Evolutionary conservation across 92 coral and sea anemone genomes (phyloP).

Genomic region (Plumapathes pennacea): DNA sequence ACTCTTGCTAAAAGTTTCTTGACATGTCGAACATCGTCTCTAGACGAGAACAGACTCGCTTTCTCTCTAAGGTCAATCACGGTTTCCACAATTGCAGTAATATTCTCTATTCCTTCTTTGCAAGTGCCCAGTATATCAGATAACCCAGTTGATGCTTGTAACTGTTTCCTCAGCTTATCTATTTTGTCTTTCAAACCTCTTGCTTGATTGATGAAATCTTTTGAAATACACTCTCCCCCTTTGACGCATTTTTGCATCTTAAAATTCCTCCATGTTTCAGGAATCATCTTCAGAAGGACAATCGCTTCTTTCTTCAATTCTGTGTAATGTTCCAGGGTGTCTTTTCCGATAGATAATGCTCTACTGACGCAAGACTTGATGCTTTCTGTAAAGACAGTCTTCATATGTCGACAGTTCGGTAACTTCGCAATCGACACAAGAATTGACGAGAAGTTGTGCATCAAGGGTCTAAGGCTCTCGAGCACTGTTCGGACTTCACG

Average conservation of each 20-base stretch:
- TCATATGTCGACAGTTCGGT: constrained; percentile 73
- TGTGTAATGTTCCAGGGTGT: constrained; percentile 59
- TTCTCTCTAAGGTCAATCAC: constrained; percentile 69
- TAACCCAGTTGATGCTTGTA: constrained; percentile 68
- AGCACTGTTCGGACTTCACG: constrained; percentile 66
- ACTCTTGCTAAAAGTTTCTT: constrained; percentile 66
- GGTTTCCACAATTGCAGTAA: constrained; percentile 60
- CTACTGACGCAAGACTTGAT: constrained; percentile 70
- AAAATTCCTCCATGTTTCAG: constrained; percentile 77
- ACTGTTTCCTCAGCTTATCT: constrained; percentile 36
- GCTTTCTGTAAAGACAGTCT: constrained; percentile 60
- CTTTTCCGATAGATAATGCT: constrained; percentile 63
- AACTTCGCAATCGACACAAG: constrained; percentile 65
- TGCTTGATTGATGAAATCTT: constrained; percentile 82
- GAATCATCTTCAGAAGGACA: constrained; percentile 73
- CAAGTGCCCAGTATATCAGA: constrained; percentile 76
- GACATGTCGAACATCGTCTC: constrained; percentile 80
- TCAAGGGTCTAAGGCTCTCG: constrained; percentile 74
- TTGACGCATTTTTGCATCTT: constrained; percentile 75
- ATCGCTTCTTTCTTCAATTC: constrained; percentile 67
- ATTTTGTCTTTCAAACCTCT: constrained; percentile 63
- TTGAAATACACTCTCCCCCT: constrained; percentile 82
- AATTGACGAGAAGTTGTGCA: constrained; percentile 72
- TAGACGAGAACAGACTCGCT: constrained; percentile 72
- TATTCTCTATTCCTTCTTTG: constrained; percentile 57